phyloP scores from a whole-genome alignment of 2,888 invertebrate species.

The Limnephilus marmoratus region DNA sequence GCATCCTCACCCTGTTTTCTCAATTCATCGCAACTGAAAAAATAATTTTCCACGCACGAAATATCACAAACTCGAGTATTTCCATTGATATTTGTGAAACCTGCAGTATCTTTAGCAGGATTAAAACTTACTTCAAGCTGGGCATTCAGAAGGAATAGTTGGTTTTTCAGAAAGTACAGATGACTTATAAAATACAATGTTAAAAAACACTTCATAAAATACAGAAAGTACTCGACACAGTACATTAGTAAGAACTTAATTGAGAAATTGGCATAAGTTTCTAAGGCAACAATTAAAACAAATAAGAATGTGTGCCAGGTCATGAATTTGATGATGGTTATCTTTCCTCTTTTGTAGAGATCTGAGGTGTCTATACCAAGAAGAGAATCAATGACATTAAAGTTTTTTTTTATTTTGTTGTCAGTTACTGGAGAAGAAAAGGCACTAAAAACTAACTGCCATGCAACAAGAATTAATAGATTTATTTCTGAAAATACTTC shows the following conservation, averaged over 20 bases:
- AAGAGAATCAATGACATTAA: neutral
- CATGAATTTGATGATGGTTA: neutral
- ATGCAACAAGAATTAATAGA: neutral
- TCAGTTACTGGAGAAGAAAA: neutral
- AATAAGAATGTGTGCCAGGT: neutral
- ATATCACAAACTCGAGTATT: neutral
- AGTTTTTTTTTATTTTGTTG: neutral
- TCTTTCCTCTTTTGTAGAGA: neutral
- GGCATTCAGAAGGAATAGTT: neutral
- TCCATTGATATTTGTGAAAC: neutral
- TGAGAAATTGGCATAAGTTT: neutral
- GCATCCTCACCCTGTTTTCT: neutral
- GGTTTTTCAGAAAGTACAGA: slow-evolving; percentile 23
- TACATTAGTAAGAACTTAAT: neutral
- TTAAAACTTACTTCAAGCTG: neutral
- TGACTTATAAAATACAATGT: neutral
- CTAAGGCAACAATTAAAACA: neutral
- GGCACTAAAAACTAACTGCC: neutral
- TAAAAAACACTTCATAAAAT: slow-evolving; percentile 9
- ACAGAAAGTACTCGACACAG: slow-evolving; percentile 4
- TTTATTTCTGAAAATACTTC: neutral
- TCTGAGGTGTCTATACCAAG: neutral
- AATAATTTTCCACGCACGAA: neutral
- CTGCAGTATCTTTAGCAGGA: neutral
- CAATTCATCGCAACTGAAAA: neutral